Percentiles rank a stretch among this genome's conserved stretches.
phyloP scores from a whole-genome alignment of 2,113 vertebrate species.

The Eonycteris spelaea region DNA sequence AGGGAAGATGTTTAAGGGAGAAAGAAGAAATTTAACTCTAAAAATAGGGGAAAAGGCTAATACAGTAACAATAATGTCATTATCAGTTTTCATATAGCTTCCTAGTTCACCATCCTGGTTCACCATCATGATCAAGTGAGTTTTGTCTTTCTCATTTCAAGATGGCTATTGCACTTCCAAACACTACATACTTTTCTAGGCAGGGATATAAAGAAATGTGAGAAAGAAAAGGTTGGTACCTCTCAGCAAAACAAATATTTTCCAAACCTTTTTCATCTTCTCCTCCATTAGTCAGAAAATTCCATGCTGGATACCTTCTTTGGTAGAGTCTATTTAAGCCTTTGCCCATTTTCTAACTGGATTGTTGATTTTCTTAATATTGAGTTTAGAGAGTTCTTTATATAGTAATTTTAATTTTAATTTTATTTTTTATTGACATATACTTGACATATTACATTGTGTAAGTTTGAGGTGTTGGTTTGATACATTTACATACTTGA shows the following conservation, averaged over 20 bases:
- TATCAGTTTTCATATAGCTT: not conserved
- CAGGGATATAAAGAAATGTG: not conserved
- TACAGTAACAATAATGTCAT: not conserved
- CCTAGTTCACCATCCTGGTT: not conserved
- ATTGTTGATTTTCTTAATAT: not conserved
- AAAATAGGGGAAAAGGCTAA: not conserved
- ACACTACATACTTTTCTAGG: not conserved
- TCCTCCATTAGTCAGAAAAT: not conserved
- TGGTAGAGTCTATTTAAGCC: not conserved
- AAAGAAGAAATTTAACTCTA: not conserved
- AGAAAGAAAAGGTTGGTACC: not conserved
- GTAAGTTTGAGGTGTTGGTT: not conserved
- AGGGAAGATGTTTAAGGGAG: not conserved
- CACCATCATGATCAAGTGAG: not conserved
- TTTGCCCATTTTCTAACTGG: not conserved
- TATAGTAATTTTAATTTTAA: not conserved
- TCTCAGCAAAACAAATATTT: not conserved
- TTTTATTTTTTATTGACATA: not conserved
- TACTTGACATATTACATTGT: not conserved
- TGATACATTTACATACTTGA: not conserved
- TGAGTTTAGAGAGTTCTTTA: not conserved
- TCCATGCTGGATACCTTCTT: not conserved
- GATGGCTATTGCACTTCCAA: not conserved
- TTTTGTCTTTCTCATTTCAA: conserved; percentile 1
- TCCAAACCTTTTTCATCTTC: not conserved